A percentile compares a stretch with the other conserved stretches of the same genome.
Evolutionary conservation across 2,888 invertebrate species (phyloP).

Genomic region (Agriopis marginaria): DNA sequence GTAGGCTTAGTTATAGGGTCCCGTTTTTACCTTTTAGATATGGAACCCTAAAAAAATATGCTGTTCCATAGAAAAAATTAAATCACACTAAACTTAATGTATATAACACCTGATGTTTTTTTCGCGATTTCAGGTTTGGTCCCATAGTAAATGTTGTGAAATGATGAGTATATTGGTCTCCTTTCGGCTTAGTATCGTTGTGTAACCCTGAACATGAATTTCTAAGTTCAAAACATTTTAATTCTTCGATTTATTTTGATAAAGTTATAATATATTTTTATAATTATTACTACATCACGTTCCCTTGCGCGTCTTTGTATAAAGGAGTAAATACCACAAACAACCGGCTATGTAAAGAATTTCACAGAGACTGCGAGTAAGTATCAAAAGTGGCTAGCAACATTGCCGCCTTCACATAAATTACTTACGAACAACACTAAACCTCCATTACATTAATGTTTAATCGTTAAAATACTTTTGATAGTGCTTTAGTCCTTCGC

Average conservation of each 20-base stretch:
- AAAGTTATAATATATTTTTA: neutral
- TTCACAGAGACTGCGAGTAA: constrained; percentile 14
- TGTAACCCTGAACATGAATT: neutral
- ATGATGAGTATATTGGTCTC: too few species aligned
- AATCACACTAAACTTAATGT: too few species aligned
- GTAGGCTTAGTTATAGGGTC: too few species aligned
- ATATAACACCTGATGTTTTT: too few species aligned
- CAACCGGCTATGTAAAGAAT: constrained; percentile 17
- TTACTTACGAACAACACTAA: constrained; percentile 50
- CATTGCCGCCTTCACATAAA: constrained; percentile 56
- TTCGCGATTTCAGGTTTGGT: too few species aligned
- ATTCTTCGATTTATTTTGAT: neutral
- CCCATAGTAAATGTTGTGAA: too few species aligned
- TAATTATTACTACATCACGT: neutral
- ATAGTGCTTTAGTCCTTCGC: constrained; percentile 54
- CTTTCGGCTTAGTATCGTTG: too few species aligned
- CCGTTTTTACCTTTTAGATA: too few species aligned
- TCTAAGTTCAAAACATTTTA: neutral
- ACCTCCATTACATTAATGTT: constrained; percentile 53
- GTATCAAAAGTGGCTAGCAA: constrained; percentile 43
- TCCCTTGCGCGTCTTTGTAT: neutral
- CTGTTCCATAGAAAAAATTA: too few species aligned
- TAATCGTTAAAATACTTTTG: constrained; percentile 53
- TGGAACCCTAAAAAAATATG: too few species aligned
- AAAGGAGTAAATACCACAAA: constrained; percentile 36